A percentile compares a stretch with the other conserved stretches of the same genome.
Evolutionary conservation across 2,113 vertebrate species (phyloP).

Genomic region (Amphiprion percula): DNA sequence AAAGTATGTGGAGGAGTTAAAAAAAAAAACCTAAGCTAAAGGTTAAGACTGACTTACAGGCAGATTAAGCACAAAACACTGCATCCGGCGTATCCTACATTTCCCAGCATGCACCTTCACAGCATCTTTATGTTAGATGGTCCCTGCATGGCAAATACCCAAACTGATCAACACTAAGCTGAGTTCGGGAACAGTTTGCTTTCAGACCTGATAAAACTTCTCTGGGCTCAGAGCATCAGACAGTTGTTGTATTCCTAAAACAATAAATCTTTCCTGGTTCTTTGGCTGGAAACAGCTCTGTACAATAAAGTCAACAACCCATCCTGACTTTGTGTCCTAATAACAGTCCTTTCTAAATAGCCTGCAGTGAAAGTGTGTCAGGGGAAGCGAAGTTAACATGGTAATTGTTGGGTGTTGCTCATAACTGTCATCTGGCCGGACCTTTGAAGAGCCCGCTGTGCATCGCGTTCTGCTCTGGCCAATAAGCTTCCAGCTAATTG

Average conservation of each 20-base stretch:
- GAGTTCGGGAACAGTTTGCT: neutral
- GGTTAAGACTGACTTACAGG: too few species aligned
- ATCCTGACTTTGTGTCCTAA: neutral
- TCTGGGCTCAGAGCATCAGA: neutral
- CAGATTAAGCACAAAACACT: too few species aligned
- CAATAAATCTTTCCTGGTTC: neutral
- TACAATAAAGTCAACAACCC: slow-evolving; percentile 3
- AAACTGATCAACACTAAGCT: too few species aligned
- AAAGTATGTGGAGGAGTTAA: too few species aligned
- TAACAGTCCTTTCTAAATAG: slow-evolving; percentile 13
- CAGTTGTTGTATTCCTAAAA: neutral
- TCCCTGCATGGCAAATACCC: too few species aligned
- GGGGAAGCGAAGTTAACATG: slow-evolving; percentile 43
- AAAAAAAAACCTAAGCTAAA: too few species aligned
- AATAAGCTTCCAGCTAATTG: slow-evolving; percentile 31
- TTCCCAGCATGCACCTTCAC: too few species aligned
- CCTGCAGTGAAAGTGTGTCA: slow-evolving; percentile 29
- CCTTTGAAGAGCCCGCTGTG: slow-evolving; percentile 15
- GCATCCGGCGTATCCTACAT: too few species aligned
- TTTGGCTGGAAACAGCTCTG: neutral
- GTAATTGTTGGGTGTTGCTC: slow-evolving; percentile 47
- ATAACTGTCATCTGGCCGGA: slow-evolving; percentile 41
- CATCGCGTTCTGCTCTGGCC: slow-evolving; percentile 5
- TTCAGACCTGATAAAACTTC: neutral
- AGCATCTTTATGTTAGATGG: too few species aligned